phyloP scores from a whole-genome alignment of 2,113 vertebrate genomes.

The Columba livia region DNA sequence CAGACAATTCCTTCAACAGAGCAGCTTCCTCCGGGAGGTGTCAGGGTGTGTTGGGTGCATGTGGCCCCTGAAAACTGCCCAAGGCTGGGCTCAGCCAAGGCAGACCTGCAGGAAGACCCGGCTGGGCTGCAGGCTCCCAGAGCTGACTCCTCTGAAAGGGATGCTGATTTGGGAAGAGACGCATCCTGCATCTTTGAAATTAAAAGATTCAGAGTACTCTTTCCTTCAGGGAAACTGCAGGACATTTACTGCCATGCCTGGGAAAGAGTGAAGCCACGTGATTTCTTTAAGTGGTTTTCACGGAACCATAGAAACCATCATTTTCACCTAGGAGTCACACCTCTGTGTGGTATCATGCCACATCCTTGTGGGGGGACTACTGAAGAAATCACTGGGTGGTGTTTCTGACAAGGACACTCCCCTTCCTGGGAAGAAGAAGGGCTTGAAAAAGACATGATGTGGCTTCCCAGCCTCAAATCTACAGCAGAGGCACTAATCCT shows the following conservation, averaged over 20 bases:
- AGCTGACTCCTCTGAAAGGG: background rate
- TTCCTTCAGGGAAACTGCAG: background rate
- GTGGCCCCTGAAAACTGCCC: constrained; percentile 68
- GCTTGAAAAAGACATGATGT: accelerated
- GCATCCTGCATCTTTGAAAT: background rate
- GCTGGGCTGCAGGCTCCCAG: background rate
- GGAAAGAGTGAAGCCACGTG: background rate
- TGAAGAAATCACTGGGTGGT: accelerated
- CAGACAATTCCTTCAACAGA: constrained; percentile 58
- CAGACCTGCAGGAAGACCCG: background rate
- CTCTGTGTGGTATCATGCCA: background rate
- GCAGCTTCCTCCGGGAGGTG: constrained; percentile 66
- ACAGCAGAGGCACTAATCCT: background rate
- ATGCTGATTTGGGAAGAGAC: background rate
- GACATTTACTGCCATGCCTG: background rate
- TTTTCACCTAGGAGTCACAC: background rate
- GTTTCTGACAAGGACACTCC: background rate
- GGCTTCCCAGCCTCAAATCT: background rate
- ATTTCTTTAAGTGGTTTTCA: background rate
- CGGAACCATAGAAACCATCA: background rate
- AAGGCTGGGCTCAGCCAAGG: background rate
- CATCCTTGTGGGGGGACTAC: accelerated
- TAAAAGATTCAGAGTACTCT: background rate
- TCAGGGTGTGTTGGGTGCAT: constrained; percentile 11
- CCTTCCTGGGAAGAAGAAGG: background rate